These are phyloP conservation scores for Ernsta delagoae DNA, from an alignment of 2,888 invertebrate genomes.

Conservation along the genomic window DNA sequence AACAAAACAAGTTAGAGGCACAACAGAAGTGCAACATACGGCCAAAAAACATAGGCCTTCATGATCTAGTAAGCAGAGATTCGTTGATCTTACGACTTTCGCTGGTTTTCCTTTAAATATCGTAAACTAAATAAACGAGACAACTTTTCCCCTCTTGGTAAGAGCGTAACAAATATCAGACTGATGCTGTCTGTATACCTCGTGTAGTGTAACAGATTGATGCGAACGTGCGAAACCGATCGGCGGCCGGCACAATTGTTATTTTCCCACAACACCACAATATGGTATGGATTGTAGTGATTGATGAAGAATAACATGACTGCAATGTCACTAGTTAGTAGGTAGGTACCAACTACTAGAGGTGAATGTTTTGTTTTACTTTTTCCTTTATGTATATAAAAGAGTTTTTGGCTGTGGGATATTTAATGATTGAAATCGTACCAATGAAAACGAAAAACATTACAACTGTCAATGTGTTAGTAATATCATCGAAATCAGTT, in stretches of 20 bases:
- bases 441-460: no score
- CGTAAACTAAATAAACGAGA: neutral
- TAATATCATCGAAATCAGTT: no score
- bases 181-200: constrained; percentile 40
- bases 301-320: constrained; percentile 48
- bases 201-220: constrained; percentile 49
- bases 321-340: constrained; percentile 43
- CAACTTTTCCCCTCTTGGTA: constrained; percentile 39
- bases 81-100: neutral
- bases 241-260: constrained; percentile 57
- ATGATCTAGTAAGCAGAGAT: neutral
- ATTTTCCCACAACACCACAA: constrained; percentile 52
- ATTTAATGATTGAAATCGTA: no score
- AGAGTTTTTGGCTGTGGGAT: neutral
- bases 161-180: constrained; percentile 53
- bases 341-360: neutral
- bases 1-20: no score
- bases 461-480: no score
- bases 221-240: constrained; percentile 57
- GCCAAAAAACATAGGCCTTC: no score
- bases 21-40: no score
- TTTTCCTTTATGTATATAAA: neutral
- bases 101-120: neutral
- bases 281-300: constrained; percentile 46
- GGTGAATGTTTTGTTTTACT: neutral